Percentiles rank a stretch among this genome's conserved stretches.
Evolutionary conservation across 2,113 vertebrate species (phyloP).

Genomic region (Aldabrachelys gigantea): DNA sequence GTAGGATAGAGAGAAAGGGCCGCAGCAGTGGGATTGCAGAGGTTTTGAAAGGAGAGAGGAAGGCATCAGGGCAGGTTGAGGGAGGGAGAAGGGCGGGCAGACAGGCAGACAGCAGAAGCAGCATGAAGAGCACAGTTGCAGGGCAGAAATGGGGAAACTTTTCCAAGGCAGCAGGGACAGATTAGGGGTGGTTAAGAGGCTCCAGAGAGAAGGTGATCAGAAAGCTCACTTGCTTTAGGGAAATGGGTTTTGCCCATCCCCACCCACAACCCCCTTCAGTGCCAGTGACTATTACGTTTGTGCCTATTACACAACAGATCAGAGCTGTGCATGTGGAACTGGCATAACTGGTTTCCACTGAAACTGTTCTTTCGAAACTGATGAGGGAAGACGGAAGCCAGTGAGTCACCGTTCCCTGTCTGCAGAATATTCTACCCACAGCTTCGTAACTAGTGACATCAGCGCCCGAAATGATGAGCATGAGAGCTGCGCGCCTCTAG

Average conservation of each 20-base stretch:
- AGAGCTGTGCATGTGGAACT: neutral
- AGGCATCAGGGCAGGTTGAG: neutral
- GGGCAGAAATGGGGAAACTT: neutral
- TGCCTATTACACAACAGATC: neutral
- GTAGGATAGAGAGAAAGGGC: neutral
- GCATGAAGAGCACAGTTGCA: neutral
- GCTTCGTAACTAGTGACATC: accelerated
- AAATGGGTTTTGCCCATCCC: accelerated
- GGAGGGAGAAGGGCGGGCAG: neutral
- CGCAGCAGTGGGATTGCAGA: neutral
- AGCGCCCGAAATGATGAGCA: accelerated
- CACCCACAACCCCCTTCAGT: accelerated
- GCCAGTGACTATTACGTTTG: neutral
- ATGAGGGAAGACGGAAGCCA: neutral
- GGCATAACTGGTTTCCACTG: slow-evolving; percentile 43
- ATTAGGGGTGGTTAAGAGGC: neutral
- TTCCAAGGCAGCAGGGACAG: neutral
- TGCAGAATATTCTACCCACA: neutral
- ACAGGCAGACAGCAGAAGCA: neutral
- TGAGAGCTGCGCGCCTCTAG: accelerated
- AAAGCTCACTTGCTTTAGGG: neutral
- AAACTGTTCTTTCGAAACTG: slow-evolving; percentile 48
- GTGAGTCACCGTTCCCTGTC: neutral
- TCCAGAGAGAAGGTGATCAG: accelerated
- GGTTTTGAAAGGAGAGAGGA: neutral